Conservation (phyloP, 2,113 vertebrate species). For the Menidia beryllina region DNA sequence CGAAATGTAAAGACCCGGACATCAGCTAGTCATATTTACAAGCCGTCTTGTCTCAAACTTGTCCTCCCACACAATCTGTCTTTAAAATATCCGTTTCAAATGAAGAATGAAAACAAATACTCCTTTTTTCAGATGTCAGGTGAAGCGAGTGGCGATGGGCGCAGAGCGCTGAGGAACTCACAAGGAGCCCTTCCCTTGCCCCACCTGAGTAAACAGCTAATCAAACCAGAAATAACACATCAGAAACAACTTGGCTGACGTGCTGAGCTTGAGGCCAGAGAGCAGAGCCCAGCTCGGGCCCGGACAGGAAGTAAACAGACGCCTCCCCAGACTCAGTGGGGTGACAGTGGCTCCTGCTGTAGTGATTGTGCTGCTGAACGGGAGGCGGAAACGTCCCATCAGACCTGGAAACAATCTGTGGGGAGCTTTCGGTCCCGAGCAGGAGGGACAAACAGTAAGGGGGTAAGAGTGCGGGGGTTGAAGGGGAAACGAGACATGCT, state of each 20-base stretch:
- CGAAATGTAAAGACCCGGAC: neutral
- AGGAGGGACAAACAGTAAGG: conserved; percentile 28
- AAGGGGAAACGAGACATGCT: conserved; percentile 64
- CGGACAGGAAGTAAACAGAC: conserved; percentile 75
- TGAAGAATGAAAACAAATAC: conserved; percentile 29
- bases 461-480: conserved; percentile 3
- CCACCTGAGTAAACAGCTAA: conserved; percentile 85
- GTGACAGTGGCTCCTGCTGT: conserved; percentile 72
- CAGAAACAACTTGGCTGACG: conserved; percentile 50
- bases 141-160: conserved; percentile 54
- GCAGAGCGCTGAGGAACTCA: conserved; percentile 37
- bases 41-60: conserved; percentile 33
- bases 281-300: conserved; percentile 49
- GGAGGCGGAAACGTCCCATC: conserved; percentile 80
- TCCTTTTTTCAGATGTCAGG: conserved; percentile 59
- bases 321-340: conserved; percentile 68
- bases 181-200: conserved; percentile 61
- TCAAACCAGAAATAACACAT: conserved; percentile 80
- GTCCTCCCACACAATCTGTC: conserved; percentile 37
- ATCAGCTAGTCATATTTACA: conserved; percentile 11
- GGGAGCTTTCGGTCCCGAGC: conserved; percentile 56
- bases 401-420: conserved; percentile 76
- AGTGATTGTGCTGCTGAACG: conserved; percentile 74
- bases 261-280: conserved; percentile 31
- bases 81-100: conserved; percentile 62